phyloP scores from a whole-genome alignment of 2,797 vertebrate species.

The Orestias chungarensis region DNA sequence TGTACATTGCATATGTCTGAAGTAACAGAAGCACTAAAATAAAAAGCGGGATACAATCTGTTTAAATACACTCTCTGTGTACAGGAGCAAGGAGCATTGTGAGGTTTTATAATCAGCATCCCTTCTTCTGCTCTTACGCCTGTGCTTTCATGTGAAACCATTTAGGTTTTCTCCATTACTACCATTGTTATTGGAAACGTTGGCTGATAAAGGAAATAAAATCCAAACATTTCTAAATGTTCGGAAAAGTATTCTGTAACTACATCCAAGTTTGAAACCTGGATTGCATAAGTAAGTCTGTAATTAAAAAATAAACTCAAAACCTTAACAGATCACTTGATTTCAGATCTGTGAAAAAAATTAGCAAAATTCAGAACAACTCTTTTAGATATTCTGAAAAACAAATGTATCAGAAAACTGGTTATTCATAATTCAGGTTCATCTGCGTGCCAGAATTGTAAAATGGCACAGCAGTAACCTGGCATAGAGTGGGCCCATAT shows the following conservation, averaged over 20 bases:
- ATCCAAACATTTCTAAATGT: too few relatives aligned
- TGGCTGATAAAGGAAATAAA: too few relatives aligned
- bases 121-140: too few relatives aligned
- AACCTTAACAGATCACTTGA: neutral
- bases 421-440: constrained; percentile 15
- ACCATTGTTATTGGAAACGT: too few relatives aligned
- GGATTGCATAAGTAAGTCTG: neutral
- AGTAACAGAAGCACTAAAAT: neutral
- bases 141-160: too few relatives aligned
- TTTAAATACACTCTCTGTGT: neutral
- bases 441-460: constrained; percentile 42
- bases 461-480: constrained; percentile 55
- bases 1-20: neutral
- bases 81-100: neutral
- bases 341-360: neutral
- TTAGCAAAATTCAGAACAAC: neutral
- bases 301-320: neutral
- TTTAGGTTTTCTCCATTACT: too few relatives aligned
- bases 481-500: constrained; percentile 56
- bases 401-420: constrained; percentile 21
- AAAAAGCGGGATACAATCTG: neutral
- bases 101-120: neutral
- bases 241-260: neutral
- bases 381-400: constrained; percentile 10
- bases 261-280: neutral